Percentiles rank a stretch among this genome's conserved stretches.
Conservation (phyloP, 2,888 invertebrate genomes). For the Temnothorax rugatulus region DNA sequence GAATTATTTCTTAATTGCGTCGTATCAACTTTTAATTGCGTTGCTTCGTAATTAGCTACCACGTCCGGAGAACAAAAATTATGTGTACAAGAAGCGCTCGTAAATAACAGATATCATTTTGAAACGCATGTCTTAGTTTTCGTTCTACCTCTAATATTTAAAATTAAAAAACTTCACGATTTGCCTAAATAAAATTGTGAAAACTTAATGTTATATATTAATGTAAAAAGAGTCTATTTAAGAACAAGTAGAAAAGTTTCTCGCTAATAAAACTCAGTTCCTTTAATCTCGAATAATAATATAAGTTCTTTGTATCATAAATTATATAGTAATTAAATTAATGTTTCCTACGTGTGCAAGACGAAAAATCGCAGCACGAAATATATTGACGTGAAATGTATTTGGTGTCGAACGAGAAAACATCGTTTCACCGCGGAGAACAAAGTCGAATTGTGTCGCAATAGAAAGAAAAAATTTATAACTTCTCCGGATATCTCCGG, state of each 20-base stretch:
- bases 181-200: background rate
- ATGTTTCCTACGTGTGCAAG: background rate
- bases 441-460: slow-evolving; percentile 35
- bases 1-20: slow-evolving; percentile 11
- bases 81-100: background rate
- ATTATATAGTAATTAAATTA: background rate
- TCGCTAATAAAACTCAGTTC: background rate
- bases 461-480: slow-evolving; percentile 62
- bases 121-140: background rate
- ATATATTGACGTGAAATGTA: background rate
- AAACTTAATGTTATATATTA: background rate
- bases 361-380: background rate
- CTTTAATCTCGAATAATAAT: background rate
- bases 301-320: background rate
- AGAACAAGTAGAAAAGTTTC: background rate
- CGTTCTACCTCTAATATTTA: slow-evolving; percentile 7
- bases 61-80: background rate
- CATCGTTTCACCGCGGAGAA: slow-evolving; percentile 7
- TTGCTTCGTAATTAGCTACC: background rate
- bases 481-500: slow-evolving; percentile 56
- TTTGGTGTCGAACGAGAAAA: slow-evolving; percentile 1
- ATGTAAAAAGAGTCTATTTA: background rate
- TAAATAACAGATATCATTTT: background rate
- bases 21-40: background rate
- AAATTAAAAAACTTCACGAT: background rate